A percentile compares a stretch with the other conserved stretches of the same genome.
Conservation (phyloP, 2,888 invertebrate species). For the Perithous albicinctus region DNA sequence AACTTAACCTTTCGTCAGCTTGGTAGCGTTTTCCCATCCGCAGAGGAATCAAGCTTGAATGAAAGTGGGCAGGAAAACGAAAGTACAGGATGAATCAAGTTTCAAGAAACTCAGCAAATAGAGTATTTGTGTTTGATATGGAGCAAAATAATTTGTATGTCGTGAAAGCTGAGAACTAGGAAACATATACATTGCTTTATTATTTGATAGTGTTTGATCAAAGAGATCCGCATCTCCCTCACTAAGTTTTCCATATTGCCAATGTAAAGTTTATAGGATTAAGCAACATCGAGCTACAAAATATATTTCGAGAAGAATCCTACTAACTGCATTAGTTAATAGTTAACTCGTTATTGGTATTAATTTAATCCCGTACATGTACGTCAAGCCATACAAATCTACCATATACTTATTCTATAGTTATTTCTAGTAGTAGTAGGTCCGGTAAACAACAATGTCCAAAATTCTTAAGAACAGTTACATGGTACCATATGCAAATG, state of each 20-base stretch:
- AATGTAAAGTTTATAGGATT: neutral
- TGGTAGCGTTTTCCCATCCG: conserved; percentile 32
- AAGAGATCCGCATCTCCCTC: neutral
- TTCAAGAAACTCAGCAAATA: neutral
- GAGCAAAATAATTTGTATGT: conserved; percentile 36
- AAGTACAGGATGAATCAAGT: neutral
- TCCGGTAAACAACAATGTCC: no score
- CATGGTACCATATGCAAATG: no score
- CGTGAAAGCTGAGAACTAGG: conserved; percentile 25
- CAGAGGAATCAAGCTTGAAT: conserved; percentile 26
- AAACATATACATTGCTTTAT: neutral
- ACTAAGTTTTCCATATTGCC: neutral
- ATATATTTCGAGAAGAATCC: no score
- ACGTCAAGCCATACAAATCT: no score
- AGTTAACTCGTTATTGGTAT: no score
- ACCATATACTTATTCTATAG: no score
- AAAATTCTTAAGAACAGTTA: no score
- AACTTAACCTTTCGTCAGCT: conserved; percentile 29
- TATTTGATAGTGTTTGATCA: neutral
- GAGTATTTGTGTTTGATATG: neutral
- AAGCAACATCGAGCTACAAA: no score
- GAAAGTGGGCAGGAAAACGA: neutral
- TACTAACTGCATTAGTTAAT: no score
- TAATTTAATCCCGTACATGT: no score
- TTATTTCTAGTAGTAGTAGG: no score